Base-by-base conservation (phyloP, 1,140 invertebrate genomes). In the Philaenus spumarius region DNA sequence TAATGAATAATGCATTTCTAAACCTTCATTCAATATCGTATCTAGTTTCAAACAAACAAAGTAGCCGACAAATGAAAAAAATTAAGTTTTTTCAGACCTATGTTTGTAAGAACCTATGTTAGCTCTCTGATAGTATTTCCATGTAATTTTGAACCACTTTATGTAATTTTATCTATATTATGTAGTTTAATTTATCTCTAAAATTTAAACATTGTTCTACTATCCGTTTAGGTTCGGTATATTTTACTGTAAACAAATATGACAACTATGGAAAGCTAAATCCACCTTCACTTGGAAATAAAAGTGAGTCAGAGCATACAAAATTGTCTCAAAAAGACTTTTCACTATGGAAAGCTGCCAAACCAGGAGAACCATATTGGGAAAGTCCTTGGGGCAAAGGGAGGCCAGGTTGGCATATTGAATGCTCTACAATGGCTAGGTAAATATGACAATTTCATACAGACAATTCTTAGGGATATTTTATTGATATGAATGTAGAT, bases 371-470 rank as follows among this genome's bases (percentile, higher is more conserved):
- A 73, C 89, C 90, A 1, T 84, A 67, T 63, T 92, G 87, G 88
- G 68, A 80, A 57, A 78, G 81, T 52, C 79, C 82, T 0, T 95
- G 89, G 88, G 89, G 89, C 12, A 72, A 73, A 39, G 93, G 93
- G 1, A 78, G 92, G 64, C 93, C 93, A 43, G 89, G 93, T 9
- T 96, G 93, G 93, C 94, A 97, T 70, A 92, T 95, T 64, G 93
- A 96, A 75, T 97, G 94, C 68, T 95, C 93, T 19, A 83, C 86
- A 14, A 88, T 97, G 74, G 91, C 90, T 20, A 89, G 85, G 79
- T 82, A 66, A 63, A 80, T n/a, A n/a, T n/a, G n/a, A n/a, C n/a
- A n/a, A n/a, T n/a, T n/a, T n/a, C n/a, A n/a, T n/a, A n/a, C n/a
- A n/a, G n/a, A n/a, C n/a, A n/a, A n/a, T n/a, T n/a, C n/a, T n/a